Conservation (phyloP, 2,888 invertebrate species). For the Uloborus plumipes region DNA sequence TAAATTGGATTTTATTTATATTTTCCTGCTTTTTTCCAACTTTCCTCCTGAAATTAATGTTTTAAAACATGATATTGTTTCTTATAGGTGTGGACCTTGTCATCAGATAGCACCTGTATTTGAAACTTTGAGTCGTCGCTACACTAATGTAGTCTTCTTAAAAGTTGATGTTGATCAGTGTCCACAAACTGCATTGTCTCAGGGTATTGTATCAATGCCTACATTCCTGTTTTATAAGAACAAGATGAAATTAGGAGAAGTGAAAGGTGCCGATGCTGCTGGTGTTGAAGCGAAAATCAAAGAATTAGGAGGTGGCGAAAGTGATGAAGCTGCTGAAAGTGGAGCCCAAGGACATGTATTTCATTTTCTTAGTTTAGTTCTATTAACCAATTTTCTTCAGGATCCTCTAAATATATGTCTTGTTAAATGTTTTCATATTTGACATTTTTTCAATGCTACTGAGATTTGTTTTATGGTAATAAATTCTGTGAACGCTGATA, state of each 20-base stretch:
- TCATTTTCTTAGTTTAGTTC: conserved; percentile 70
- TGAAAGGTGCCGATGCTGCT: conserved; percentile 89
- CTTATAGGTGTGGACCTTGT: conserved; percentile 95
- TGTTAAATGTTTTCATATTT: not conserved
- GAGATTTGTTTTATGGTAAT: not conserved
- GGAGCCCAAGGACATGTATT: conserved; percentile 84
- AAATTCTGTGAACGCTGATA: too few relatives aligned
- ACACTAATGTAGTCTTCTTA: conserved; percentile 88
- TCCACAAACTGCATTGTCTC: conserved; percentile 83
- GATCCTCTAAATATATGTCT: not conserved
- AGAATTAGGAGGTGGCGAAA: conserved; percentile 74
- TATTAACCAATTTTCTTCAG: conserved; percentile 27
- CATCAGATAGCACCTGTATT: conserved; percentile 93
- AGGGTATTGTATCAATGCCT: conserved; percentile 96
- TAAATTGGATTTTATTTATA: too few relatives aligned
- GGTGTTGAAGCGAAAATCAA: conserved; percentile 89
- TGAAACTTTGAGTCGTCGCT: conserved; percentile 88
- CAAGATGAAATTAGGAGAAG: conserved; percentile 84
- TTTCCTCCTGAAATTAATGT: too few relatives aligned
- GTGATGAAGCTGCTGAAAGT: conserved; percentile 69
- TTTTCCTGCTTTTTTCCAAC: too few relatives aligned
- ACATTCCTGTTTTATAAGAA: conserved; percentile 96
- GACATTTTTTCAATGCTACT: not conserved
- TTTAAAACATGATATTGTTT: not conserved
- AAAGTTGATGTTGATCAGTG: conserved; percentile 97